These are phyloP conservation scores for Lasioglossum pauxillum DNA, from an alignment of 2,888 invertebrate species.

Conservation along the genomic window DNA sequence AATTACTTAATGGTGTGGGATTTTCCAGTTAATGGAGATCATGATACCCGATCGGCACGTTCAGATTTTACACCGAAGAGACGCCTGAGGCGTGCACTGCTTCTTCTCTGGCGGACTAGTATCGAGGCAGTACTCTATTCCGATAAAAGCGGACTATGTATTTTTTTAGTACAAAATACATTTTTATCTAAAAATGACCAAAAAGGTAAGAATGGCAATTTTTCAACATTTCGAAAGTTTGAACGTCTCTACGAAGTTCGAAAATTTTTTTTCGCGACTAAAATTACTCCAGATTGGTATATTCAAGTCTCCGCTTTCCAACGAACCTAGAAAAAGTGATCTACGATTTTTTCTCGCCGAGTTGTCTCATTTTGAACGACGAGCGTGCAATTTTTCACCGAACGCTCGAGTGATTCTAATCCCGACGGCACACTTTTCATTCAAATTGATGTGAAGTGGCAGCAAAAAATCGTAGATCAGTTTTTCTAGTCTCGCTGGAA, in stretches of 20 bases:
- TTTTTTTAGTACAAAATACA: background rate
- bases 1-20: constrained; percentile 7
- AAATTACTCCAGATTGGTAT: rapidly evolving
- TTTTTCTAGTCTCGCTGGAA: background rate
- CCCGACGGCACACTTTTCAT: background rate
- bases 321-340: background rate
- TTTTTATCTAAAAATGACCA: background rate
- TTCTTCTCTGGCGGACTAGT: background rate
- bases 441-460: background rate
- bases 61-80: background rate
- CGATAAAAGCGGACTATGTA: background rate
- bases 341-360: background rate
- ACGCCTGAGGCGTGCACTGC: background rate
- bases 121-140: background rate
- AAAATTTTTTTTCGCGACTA: background rate
- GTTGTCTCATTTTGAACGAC: background rate
- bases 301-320: background rate
- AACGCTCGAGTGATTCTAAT: background rate
- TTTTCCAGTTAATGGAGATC: background rate
- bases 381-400: background rate
- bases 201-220: background rate
- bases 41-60: background rate
- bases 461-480: background rate
- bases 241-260: rapidly evolving
- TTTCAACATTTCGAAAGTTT: background rate